phyloP scores from a whole-genome alignment of 2,888 invertebrate species.

The Timema cristinae region DNA sequence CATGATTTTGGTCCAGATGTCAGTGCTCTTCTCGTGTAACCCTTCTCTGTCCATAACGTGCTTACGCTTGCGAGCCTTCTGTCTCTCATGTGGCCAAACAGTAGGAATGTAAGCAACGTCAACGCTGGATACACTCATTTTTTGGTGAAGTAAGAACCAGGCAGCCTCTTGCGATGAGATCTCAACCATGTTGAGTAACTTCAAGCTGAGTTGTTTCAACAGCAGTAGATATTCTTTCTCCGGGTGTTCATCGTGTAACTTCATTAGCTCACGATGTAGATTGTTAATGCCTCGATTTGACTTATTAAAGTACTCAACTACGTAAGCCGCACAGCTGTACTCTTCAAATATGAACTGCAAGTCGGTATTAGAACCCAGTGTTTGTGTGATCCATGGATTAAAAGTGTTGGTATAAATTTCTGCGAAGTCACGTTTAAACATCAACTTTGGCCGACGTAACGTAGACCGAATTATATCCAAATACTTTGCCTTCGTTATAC shows the following conservation, averaged over 20 bases:
- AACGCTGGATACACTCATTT: constrained; percentile 42
- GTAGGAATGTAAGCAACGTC: constrained; percentile 36
- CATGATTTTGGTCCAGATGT: constrained; percentile 45
- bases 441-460: constrained; percentile 39
- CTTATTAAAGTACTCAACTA: constrained; percentile 44
- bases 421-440: constrained; percentile 38
- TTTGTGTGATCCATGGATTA: constrained; percentile 42
- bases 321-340: constrained; percentile 44
- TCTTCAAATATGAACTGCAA: constrained; percentile 44
- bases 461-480: constrained; percentile 34
- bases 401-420: constrained; percentile 44
- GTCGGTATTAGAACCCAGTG: constrained; percentile 42
- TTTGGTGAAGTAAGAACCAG: constrained; percentile 45
- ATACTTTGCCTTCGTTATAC: constrained; percentile 30
- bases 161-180: constrained; percentile 45
- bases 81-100: constrained; percentile 43
- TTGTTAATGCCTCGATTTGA: constrained; percentile 40
- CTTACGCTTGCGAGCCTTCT: constrained; percentile 38
- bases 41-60: constrained; percentile 39
- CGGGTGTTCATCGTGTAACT: constrained; percentile 38
- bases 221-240: constrained; percentile 39
- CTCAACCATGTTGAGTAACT: constrained; percentile 40
- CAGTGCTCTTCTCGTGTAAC: constrained; percentile 40
- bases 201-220: constrained; percentile 37
- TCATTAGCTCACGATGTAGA: constrained; percentile 38